Percentiles rank a stretch among this genome's conserved stretches.
Evolutionary conservation across 2,113 vertebrate species (phyloP).

Genomic region (Mormyrus iriodes): DNA sequence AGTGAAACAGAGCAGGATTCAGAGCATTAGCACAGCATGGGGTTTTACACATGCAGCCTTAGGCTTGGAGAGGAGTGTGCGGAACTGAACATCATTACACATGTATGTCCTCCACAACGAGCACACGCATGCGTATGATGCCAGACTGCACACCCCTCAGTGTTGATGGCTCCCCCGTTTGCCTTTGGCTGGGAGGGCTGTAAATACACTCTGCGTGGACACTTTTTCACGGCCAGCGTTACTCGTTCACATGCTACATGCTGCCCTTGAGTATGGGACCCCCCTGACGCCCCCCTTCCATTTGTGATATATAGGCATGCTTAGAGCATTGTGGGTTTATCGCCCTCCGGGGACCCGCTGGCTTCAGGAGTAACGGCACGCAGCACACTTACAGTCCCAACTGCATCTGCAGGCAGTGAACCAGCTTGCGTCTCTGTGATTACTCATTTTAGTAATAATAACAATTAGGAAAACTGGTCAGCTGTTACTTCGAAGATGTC

Average conservation of each 20-base stretch:
- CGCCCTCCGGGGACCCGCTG: conserved; percentile 8
- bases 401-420: neutral
- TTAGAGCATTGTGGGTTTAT: conserved; percentile 37
- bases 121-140: conserved; percentile 28
- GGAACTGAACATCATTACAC: conserved; percentile 4
- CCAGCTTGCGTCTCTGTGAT: conserved; percentile 21
- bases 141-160: neutral
- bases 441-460: neutral
- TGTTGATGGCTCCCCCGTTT: neutral
- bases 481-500: neutral
- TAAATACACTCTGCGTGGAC: neutral
- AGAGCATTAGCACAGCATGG: neutral
- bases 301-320: conserved; percentile 62
- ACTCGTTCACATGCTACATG: neutral
- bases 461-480: neutral
- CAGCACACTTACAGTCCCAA: neutral
- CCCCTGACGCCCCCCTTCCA: neutral
- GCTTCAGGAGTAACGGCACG: neutral
- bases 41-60: conserved; percentile 43
- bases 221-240: neutral
- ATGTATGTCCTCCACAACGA: conserved; percentile 25
- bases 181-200: neutral
- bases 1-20: conserved; percentile 14
- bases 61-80: conserved; percentile 30
- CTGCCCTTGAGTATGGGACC: neutral